These are phyloP conservation scores for Ammodytes marinus DNA, from an alignment of 2,113 vertebrate genomes.

Conservation along the genomic window DNA sequence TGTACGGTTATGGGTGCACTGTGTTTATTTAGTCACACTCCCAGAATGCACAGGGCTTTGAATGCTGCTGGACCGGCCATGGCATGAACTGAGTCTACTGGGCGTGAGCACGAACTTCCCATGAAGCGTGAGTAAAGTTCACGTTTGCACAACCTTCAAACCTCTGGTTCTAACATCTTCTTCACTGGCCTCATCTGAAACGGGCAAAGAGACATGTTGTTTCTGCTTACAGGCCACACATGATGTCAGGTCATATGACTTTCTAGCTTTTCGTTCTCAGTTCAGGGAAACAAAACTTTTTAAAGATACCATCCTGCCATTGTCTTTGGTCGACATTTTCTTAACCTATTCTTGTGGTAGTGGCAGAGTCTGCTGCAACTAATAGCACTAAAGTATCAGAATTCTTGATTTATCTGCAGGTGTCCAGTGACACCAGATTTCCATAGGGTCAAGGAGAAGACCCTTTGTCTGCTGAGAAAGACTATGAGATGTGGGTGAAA, in stretches of 20 bases:
- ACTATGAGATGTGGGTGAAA: not conserved
- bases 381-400: not conserved
- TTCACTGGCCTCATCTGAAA: not conserved
- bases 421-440: not conserved
- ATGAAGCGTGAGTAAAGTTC: constrained; percentile 10
- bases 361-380: not conserved
- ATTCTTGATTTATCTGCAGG: not conserved
- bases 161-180: not conserved
- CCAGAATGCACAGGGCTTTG: constrained; percentile 52
- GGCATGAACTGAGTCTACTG: constrained; percentile 6
- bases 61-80: constrained; percentile 27
- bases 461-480: not conserved
- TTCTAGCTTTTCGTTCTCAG: too few species aligned
- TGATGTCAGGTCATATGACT: too few species aligned
- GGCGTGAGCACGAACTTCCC: constrained; percentile 30
- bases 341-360: not conserved
- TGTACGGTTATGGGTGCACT: constrained; percentile 54
- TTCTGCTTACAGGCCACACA: not conserved
- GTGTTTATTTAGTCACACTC: constrained; percentile 74
- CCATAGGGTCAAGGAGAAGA: not conserved
- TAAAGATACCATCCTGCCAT: not conserved
- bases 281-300: not conserved
- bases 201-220: too few species aligned
- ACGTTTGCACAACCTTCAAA: not conserved
- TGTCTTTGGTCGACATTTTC: too few species aligned